These are phyloP conservation scores for Rhopilema esculentum DNA, from an alignment of 30 jellyfish, hydroid and myxozoan genomes.

Conservation along the genomic window DNA sequence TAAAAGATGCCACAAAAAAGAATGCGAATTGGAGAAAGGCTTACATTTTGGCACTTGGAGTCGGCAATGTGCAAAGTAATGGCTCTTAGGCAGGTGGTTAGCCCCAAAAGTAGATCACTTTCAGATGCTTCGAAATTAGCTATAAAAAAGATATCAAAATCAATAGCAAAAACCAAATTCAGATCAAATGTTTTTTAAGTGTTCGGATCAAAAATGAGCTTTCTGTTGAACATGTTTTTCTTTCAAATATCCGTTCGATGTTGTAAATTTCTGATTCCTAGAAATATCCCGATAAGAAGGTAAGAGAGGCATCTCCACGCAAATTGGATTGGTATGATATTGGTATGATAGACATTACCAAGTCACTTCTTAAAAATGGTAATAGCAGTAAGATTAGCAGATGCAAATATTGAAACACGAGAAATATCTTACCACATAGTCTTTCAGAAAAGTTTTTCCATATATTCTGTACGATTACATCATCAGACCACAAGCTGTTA, in stretches of 20 bases:
- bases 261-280: too few species aligned
- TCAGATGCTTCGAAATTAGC: background rate
- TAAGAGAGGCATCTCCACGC: too few species aligned
- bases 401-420: background rate
- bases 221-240: too few species aligned
- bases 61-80: background rate
- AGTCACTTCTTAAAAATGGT: too few species aligned
- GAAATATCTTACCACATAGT: background rate
- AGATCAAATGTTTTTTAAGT: too few species aligned
- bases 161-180: background rate
- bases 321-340: too few species aligned
- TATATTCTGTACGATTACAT: background rate
- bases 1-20: too few species aligned
- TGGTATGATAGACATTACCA: background rate
- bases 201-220: too few species aligned
- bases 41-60: background rate
- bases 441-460: constrained; percentile 2
- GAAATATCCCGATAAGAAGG: too few species aligned
- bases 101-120: background rate
- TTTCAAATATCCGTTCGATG: too few species aligned
- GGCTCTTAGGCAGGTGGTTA: constrained; percentile 27
- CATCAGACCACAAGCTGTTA: background rate
- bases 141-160: background rate
- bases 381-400: too few species aligned
- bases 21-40: background rate